These are phyloP conservation scores for Piaya cayana DNA, from an alignment of 2,113 vertebrate genomes.

Conservation along the genomic window DNA sequence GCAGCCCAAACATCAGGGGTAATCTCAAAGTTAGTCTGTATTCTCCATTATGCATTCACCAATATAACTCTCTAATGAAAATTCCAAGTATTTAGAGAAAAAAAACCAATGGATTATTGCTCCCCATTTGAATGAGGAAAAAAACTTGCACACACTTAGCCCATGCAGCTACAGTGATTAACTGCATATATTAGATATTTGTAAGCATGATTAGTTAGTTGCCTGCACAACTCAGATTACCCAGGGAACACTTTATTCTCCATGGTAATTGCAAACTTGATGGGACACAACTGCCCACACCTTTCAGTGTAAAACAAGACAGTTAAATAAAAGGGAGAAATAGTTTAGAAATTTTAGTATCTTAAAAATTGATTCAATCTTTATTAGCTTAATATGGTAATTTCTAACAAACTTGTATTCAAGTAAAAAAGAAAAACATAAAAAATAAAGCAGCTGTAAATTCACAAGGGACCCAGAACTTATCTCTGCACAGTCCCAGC, in stretches of 20 bases:
- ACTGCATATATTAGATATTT: background rate
- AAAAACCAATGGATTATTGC: fast-evolving
- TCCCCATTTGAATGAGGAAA: background rate
- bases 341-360: background rate
- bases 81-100: background rate
- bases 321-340: background rate
- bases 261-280: background rate
- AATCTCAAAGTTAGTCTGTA: background rate
- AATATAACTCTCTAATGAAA: background rate
- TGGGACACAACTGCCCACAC: background rate
- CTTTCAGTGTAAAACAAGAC: background rate
- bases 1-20: background rate
- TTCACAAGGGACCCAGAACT: background rate
- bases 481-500: background rate
- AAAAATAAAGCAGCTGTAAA: background rate
- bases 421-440: background rate
- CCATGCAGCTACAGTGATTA: background rate
- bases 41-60: background rate
- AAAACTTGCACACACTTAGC: background rate
- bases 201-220: background rate
- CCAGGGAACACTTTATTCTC: background rate
- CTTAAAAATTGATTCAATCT: background rate
- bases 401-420: background rate
- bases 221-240: background rate
- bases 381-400: background rate